Conservation (phyloP, 1,140 invertebrate species). For the Asobara japonica region DNA sequence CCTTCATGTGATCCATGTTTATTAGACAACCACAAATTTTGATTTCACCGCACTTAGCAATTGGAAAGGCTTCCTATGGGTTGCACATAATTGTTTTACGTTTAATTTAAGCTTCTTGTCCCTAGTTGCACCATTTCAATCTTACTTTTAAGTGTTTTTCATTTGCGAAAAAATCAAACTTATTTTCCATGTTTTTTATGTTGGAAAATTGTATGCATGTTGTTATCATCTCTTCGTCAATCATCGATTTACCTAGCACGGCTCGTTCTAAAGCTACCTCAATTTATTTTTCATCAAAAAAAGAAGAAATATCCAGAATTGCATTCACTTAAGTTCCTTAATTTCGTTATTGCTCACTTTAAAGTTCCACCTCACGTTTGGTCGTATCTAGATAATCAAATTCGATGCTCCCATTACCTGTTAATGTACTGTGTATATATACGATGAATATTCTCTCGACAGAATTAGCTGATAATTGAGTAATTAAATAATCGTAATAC, state of each 20-base stretch:
- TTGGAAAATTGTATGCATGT: slow-evolving; percentile 34
- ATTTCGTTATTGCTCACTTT: too few species aligned
- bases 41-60: slow-evolving; percentile 36
- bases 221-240: slow-evolving; percentile 17
- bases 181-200: slow-evolving; percentile 32
- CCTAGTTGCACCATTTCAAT: slow-evolving; percentile 30
- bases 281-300: not conserved
- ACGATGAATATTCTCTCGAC: not conserved
- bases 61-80: slow-evolving; percentile 43
- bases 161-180: not conserved
- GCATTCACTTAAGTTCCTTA: too few species aligned
- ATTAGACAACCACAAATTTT: not conserved
- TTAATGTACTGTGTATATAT: not conserved
- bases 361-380: not conserved
- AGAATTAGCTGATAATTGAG: not conserved
- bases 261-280: not conserved
- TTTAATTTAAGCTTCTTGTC: slow-evolving; percentile 40
- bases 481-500: not conserved
- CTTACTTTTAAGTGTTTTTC: not conserved
- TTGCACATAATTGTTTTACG: slow-evolving; percentile 33
- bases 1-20: not conserved
- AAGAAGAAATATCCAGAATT: too few species aligned
- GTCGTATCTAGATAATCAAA: not conserved
- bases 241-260: slow-evolving; percentile 19
- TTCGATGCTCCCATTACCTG: not conserved